Percentiles rank a stretch among this genome's conserved stretches.
Evolutionary conservation across 2,797 vertebrate species (phyloP).

Genomic region (Halcyon smyrnensis): DNA sequence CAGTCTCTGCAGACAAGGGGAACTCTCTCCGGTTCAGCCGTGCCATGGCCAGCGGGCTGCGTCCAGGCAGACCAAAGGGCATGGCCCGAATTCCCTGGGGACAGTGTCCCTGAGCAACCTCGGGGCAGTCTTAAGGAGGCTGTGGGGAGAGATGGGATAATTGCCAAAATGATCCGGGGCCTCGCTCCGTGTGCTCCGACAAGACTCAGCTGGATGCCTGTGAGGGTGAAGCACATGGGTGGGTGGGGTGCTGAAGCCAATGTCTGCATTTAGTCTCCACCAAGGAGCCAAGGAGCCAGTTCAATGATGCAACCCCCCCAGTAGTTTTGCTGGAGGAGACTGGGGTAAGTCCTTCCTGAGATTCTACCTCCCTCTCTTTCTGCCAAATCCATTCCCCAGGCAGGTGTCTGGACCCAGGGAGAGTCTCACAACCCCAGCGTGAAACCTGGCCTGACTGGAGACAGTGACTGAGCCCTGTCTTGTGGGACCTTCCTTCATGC

Average conservation of each 20-base stretch:
- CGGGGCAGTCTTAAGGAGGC: rapidly evolving
- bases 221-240: not conserved
- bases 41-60: rapidly evolving
- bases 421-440: rapidly evolving
- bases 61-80: not conserved
- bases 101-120: not conserved
- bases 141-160: not conserved
- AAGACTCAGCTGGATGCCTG: not conserved
- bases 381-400: rapidly evolving
- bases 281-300: not conserved
- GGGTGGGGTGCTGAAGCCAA: not conserved
- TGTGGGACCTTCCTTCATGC: not conserved
- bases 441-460: not conserved
- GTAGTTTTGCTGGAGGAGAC: not conserved
- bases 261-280: not conserved
- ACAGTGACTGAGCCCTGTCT: not conserved
- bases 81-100: rapidly evolving
- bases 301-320: rapidly evolving
- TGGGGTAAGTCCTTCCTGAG: not conserved
- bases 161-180: not conserved
- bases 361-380: not conserved
- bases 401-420: not conserved
- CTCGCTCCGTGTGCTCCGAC: rapidly evolving
- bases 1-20: not conserved
- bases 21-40: not conserved